phyloP scores from a whole-genome alignment of 1,140 invertebrate species.

The Gonioctena quinquepunctata region DNA sequence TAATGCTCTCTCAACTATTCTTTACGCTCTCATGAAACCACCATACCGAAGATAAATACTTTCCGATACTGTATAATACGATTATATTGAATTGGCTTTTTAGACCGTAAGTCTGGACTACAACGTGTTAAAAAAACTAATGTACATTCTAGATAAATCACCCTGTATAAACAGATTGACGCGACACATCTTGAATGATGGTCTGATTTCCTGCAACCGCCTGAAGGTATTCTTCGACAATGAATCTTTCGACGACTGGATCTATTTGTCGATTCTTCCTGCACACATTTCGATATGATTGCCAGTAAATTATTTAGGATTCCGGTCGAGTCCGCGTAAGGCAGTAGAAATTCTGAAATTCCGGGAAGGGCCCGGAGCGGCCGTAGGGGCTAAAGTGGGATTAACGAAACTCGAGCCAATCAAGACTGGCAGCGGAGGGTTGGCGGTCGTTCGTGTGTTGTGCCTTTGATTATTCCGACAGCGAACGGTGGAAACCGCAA shows the following conservation, averaged over 20 bases:
- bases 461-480: constrained; percentile 23
- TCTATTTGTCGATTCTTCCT: not conserved
- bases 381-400: constrained; percentile 53
- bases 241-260: not conserved
- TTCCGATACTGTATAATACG: too few species aligned
- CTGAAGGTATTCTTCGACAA: too few species aligned
- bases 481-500: constrained; percentile 14
- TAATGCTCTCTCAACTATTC: too few species aligned
- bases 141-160: too few species aligned
- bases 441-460: constrained; percentile 11
- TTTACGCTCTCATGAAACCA: too few species aligned
- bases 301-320: constrained; percentile 49
- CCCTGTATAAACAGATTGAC: too few species aligned
- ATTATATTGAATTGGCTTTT: too few species aligned
- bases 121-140: too few species aligned
- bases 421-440: constrained; percentile 40
- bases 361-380: constrained; percentile 32
- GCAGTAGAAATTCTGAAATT: constrained; percentile 20
- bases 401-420: constrained; percentile 52
- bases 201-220: too few species aligned
- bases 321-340: constrained; percentile 40
- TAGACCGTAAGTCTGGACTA: too few species aligned
- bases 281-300: constrained; percentile 40
- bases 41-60: too few species aligned
- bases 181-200: too few species aligned